A percentile compares a stretch with the other conserved stretches of the same genome.
Conservation (phyloP, 1,140 invertebrate genomes). For the Chlorops oryzae region DNA sequence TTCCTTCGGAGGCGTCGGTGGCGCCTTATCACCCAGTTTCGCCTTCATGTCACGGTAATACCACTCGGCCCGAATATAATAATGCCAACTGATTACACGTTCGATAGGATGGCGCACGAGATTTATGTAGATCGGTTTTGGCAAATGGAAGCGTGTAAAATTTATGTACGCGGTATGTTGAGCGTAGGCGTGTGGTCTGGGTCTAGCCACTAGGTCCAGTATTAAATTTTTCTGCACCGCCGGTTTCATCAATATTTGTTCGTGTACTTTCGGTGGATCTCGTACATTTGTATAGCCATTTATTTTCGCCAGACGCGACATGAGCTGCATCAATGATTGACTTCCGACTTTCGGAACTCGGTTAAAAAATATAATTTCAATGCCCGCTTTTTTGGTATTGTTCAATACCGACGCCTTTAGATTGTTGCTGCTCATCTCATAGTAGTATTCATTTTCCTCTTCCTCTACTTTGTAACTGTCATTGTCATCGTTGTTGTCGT, state of each 20-base stretch:
- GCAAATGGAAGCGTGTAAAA: conserved; percentile 61
- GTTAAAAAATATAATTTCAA: conserved; percentile 79
- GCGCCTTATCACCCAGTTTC: conserved; percentile 68
- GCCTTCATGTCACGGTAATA: conserved; percentile 81
- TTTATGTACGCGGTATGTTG: conserved; percentile 44
- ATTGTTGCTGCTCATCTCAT: conserved; percentile 11
- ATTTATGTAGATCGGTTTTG: conserved; percentile 83
- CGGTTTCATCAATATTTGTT: conserved; percentile 70
- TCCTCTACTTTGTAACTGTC: conserved; percentile 9
- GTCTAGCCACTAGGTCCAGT: conserved; percentile 46
- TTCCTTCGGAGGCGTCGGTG: conserved; percentile 73
- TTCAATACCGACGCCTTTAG: conserved; percentile 53
- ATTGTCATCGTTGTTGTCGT: not conserved
- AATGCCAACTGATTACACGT: conserved; percentile 86
- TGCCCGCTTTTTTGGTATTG: conserved; percentile 67
- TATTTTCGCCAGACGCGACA: conserved; percentile 63
- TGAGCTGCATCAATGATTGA: conserved; percentile 81
- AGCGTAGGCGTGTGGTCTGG: conserved; percentile 51
- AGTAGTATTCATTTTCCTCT: conserved; percentile 7
- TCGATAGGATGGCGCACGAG: conserved; percentile 83
- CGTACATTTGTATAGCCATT: conserved; percentile 77
- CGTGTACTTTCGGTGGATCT: conserved; percentile 74
- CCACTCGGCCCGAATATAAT: conserved; percentile 76
- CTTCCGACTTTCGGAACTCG: conserved; percentile 82
- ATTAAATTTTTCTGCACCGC: conserved; percentile 63